phyloP scores from a whole-genome alignment of 2,888 invertebrate genomes.

The Stenolophus ochropezus region DNA sequence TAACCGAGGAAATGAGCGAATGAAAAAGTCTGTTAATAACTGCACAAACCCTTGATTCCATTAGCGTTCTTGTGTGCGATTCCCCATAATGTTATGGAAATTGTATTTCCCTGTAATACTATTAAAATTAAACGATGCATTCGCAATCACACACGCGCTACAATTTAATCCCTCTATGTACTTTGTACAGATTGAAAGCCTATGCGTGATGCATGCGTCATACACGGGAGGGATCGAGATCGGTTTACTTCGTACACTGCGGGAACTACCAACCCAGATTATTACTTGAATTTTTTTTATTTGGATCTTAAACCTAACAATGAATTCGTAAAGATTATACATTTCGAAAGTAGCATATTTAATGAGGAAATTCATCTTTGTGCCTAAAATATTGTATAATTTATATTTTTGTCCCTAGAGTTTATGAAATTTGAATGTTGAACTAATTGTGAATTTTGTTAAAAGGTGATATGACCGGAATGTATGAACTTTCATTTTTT shows the following conservation, averaged over 20 bases:
- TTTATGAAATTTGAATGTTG: too few relatives aligned
- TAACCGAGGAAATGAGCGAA: background rate
- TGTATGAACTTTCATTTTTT: too few relatives aligned
- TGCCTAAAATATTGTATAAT: too few relatives aligned
- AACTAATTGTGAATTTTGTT: too few relatives aligned
- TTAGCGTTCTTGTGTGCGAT: constrained; percentile 4
- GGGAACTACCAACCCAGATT: background rate
- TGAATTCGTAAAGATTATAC: too few relatives aligned
- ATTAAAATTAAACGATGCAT: constrained; percentile 51
- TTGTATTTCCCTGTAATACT: constrained; percentile 44
- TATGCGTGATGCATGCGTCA: background rate
- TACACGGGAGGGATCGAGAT: background rate
- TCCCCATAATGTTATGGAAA: constrained; percentile 38
- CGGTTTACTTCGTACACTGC: background rate
- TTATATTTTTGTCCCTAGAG: too few relatives aligned
- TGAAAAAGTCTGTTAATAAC: background rate
- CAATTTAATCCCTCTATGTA: constrained; percentile 49
- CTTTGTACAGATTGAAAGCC: constrained; percentile 47
- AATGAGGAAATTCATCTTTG: too few relatives aligned
- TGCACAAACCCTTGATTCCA: background rate
- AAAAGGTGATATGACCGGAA: too few relatives aligned
- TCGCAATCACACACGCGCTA: constrained; percentile 47
- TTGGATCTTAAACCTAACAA: too few relatives aligned
- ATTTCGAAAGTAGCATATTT: too few relatives aligned
- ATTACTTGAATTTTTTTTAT: too few relatives aligned